Evolutionary conservation across 2,113 vertebrate species (phyloP), one percentile per base, ranked within the genome.

Genomic region (Perccottus glenii): DNA sequence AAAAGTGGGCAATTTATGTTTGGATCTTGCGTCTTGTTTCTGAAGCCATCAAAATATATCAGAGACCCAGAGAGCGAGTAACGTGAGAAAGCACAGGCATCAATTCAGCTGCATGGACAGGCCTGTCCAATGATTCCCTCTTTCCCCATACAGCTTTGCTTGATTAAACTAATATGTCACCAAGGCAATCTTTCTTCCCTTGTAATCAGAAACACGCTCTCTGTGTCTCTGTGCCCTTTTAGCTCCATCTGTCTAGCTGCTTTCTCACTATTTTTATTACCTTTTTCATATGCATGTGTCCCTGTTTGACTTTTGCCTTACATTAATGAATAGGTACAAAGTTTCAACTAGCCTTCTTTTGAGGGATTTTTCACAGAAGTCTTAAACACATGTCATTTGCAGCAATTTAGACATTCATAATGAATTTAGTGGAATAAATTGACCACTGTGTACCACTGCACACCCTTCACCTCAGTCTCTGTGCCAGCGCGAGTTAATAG

Each of bases 81-180:
- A 69, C 67, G 67, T 56, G 58, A 74, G 65, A 33, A 74, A 11
- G 19, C 33, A 38, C 27, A 27, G 0, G 53, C 59, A 60, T 76
- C 46, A 59, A 42, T 81, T 73, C 44, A 45, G 47, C 42, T 48
- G 53, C 78, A 70, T 47, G 59, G 61, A 66, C 67, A 52, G 63
- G 16, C 2, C 53, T 53, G 65, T 61, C n/a, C 2, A 82, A 75
- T 60, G 16, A 70, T 73, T 77, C 48, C 42, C 35, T 67, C 27
- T 33, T 64, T 40, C 15, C 53, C 52, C 56, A 44, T 70, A 58
- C 45, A 59, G 77, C 53, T 64, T 61, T 0, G 59, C 43, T 68
- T 81, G 75, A 87, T 85, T 81, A 77, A 77, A 77, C 67, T 69
- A 85, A 84, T 77, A 75, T 74, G 68, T 83, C 75, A 84, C 69